Base-by-base conservation (phyloP, 2,888 invertebrate genomes). In the Arrhopalites spinosus region DNA sequence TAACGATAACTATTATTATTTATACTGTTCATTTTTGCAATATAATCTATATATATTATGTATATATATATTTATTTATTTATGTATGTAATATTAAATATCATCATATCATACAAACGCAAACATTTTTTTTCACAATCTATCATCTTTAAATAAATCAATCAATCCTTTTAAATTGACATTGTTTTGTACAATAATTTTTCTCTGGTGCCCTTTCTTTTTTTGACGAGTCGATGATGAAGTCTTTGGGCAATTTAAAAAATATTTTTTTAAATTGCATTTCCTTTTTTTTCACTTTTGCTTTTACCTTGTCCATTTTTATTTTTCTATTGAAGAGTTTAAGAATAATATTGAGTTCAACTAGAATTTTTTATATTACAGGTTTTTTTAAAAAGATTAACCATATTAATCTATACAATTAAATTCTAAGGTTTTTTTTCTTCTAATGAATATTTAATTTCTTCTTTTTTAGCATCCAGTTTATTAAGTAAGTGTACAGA, bases 101-200 rank as follows among this genome's bases (percentile, higher is more conserved):
- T 53, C 53, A 53, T 53, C 11, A 63, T 64, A 64, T 30, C 36
- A 43, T 45, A 68, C 47, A 68, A 68, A 68, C 67, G 25, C 45
- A 68, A 68, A 68, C 47, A 68, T 47, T 25, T 36, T 43, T n/a
- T n/a, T n/a, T 36, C 45, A 25, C 67, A 68, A 66, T 66, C 67
- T 36, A 64, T 30, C 25, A 29, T 64, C 30, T 64, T 45, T 68
- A 68, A 68, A 68, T 36, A 68, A 68, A 68, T 68, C 67, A 47
- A 68, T 68, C 47, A 53, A 68, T 69, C 20, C 30, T 36, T 63
- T 29, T 73, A 43, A 75, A 76, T 76, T 76, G 76, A 76, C 76
- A 76, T 76, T 68, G 76, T 73, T 76, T 76, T 76, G 76, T 76
- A 76, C 76, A 76, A 73, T 71, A 23, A 71, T 71, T 71, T 64